Conservation (phyloP, 2,888 invertebrate species). For the Callinectes sapidus region DNA sequence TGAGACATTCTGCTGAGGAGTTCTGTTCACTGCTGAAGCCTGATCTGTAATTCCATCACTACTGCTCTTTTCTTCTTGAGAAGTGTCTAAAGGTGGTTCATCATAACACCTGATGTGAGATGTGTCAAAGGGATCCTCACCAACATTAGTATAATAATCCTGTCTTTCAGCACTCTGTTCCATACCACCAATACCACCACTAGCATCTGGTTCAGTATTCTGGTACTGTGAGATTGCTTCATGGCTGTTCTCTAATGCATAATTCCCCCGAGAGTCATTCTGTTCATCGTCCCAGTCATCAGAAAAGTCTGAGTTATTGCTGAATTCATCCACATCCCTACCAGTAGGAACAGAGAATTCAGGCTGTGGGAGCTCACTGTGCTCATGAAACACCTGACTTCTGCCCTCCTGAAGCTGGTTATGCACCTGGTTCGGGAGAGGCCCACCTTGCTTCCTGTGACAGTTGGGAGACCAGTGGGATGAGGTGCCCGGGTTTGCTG, state of each 20-base stretch:
- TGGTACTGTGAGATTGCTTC: background rate
- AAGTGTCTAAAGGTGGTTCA: conserved; percentile 60
- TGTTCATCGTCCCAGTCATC: conserved; percentile 59
- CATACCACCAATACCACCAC: background rate
- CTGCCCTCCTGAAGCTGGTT: conserved; percentile 15
- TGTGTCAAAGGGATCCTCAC: conserved; percentile 66
- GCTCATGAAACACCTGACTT: background rate
- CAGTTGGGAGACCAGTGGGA: background rate
- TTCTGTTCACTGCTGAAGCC: background rate
- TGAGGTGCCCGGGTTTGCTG: background rate
- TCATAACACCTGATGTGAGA: conserved; percentile 65
- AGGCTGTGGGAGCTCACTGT: background rate
- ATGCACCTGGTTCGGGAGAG: background rate
- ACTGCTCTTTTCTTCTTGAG: background rate
- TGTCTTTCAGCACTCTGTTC: background rate
- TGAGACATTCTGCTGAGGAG: background rate
- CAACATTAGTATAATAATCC: conserved; percentile 26
- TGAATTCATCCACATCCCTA: conserved; percentile 24
- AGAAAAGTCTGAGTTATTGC: conserved; percentile 36
- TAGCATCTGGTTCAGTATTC: background rate
- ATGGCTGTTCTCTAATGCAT: conserved; percentile 36
- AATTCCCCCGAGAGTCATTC: background rate
- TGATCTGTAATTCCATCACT: background rate
- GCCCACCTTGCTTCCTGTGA: background rate
- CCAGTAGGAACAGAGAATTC: conserved; percentile 32